Evolutionary conservation across 2,113 vertebrate genomes (phyloP).

Genomic region (Micronycteris hirsuta): DNA sequence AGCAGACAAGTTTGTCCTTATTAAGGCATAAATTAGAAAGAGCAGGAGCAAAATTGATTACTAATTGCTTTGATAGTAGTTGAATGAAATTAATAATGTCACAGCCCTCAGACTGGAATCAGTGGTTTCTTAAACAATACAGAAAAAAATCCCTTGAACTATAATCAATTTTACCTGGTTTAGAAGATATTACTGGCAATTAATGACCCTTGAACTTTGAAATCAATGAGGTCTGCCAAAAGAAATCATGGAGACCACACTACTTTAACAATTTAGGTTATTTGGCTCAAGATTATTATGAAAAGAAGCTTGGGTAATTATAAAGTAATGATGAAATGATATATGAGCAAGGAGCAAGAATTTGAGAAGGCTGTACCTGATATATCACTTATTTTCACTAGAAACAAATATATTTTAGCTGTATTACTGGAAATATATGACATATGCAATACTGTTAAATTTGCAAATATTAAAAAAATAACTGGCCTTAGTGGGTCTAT

Average conservation of each 20-base stretch:
- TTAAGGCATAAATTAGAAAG: conserved; percentile 57
- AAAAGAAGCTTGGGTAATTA: neutral
- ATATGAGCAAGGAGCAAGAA: neutral
- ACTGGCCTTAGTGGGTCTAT: neutral
- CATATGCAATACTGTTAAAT: neutral
- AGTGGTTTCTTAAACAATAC: conserved; percentile 55
- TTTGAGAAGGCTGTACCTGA: neutral
- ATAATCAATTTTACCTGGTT: conserved; percentile 65
- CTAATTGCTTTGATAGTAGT: conserved; percentile 66
- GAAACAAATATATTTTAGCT: neutral
- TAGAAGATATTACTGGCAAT: conserved; percentile 66
- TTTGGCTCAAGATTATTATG: conserved; percentile 5
- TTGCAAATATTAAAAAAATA: neutral
- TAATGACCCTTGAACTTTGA: conserved; percentile 63
- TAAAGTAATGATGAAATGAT: conserved; percentile 6
- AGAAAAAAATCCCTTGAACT: conserved; percentile 55
- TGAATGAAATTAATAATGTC: conserved; percentile 71
- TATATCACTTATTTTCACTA: neutral
- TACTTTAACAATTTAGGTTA: conserved; percentile 51
- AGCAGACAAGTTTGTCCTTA: conserved; percentile 49
- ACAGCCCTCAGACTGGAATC: conserved; percentile 31
- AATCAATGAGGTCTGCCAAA: conserved; percentile 71
- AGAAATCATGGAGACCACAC: conserved; percentile 43
- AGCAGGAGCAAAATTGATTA: conserved; percentile 73
- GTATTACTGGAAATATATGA: neutral